These are phyloP conservation scores for Microctenopoma stevenorrisi DNA, from an alignment of 2,797 vertebrate species.

Conservation along the genomic window DNA sequence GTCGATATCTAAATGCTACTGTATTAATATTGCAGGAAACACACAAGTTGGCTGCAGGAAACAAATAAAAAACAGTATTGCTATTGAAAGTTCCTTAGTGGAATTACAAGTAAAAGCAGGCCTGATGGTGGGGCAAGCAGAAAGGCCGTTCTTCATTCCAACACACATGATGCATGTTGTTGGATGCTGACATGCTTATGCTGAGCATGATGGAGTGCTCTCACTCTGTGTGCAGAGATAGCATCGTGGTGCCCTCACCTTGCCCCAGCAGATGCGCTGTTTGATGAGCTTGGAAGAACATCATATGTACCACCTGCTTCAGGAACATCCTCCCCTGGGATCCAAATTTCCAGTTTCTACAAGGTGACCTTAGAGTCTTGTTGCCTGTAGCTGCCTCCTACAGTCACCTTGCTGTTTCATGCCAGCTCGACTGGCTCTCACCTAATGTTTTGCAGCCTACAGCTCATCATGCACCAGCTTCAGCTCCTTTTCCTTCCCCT, in stretches of 20 bases:
- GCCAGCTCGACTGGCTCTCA: constrained; percentile 24
- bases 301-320: constrained; percentile 21
- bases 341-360: constrained; percentile 48
- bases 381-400: constrained; percentile 38
- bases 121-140: not conserved
- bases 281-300: constrained; percentile 60
- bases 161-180: not conserved
- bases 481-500: constrained; percentile 39
- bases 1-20: no score
- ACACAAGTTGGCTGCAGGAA: not conserved
- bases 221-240: constrained; percentile 14
- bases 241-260: constrained; percentile 36
- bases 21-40: not conserved
- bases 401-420: constrained; percentile 44
- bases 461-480: constrained; percentile 20
- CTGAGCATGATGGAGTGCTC: constrained; percentile 28
- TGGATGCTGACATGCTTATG: constrained; percentile 30
- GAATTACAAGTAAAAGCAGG: no score
- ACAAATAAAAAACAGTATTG: not conserved
- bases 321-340: constrained; percentile 47
- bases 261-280: constrained; percentile 39
- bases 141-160: not conserved
- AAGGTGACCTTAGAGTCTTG: constrained; percentile 42
- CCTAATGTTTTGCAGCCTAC: constrained; percentile 18
- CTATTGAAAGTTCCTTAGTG: not conserved